Evolutionary conservation across 2,113 vertebrate species (phyloP).

Genomic region (Psephotus haematonotus): DNA sequence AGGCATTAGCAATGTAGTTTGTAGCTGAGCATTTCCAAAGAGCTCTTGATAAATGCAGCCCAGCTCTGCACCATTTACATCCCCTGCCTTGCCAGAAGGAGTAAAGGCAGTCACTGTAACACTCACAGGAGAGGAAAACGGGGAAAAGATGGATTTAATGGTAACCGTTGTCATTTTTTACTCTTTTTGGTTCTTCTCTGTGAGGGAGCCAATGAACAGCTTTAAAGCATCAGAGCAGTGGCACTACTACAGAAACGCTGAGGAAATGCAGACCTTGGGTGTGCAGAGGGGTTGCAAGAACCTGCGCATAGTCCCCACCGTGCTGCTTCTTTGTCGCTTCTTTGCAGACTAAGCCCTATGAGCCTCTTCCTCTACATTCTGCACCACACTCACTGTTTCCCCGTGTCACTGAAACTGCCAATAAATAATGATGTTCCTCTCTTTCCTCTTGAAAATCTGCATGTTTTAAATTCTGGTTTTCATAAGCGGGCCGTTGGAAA

Average conservation of each 20-base stretch:
- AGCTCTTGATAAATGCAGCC: background rate
- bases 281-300: background rate
- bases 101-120: background rate
- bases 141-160: background rate
- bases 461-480: background rate
- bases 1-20: background rate
- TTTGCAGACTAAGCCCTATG: background rate
- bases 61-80: background rate
- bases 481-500: background rate
- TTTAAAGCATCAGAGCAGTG: background rate
- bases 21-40: background rate
- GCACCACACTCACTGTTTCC: background rate
- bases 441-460: background rate
- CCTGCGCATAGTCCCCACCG: background rate
- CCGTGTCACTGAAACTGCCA: background rate
- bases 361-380: background rate
- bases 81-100: background rate
- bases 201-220: background rate
- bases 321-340: background rate
- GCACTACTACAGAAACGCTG: background rate
- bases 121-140: background rate
- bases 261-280: background rate
- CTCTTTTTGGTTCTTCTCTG: background rate
- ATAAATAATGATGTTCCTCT: background rate
- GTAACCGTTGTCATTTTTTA: background rate